Conservation (phyloP, 2,888 invertebrate species). For the Drosophila neutralis region DNA sequence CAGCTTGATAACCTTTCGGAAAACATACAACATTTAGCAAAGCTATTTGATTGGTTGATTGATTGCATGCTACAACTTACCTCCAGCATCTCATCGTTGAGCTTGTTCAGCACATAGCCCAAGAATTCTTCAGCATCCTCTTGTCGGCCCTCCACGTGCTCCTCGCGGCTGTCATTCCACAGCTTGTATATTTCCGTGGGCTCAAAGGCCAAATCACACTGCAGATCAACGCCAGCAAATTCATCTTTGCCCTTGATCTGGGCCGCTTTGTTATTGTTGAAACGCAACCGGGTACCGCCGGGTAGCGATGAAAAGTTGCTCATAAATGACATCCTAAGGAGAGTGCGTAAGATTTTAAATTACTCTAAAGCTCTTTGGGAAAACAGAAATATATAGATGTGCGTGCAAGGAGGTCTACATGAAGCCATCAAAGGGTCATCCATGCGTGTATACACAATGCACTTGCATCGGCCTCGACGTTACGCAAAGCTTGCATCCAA, state of each 20-base stretch:
- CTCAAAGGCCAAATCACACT: slow-evolving; percentile 93
- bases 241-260: slow-evolving; percentile 83
- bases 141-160: slow-evolving; percentile 93
- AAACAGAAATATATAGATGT: slow-evolving; percentile 13
- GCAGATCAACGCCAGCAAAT: slow-evolving; percentile 86
- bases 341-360: not conserved
- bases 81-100: slow-evolving; percentile 98
- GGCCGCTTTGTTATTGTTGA: slow-evolving; percentile 84
- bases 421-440: slow-evolving; percentile 8
- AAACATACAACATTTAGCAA: not conserved
- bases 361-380: not conserved
- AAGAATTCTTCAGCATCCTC: slow-evolving; percentile 99
- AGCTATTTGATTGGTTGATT: not conserved
- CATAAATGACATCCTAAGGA: slow-evolving; percentile 86
- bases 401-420: slow-evolving; percentile 33
- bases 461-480: slow-evolving; percentile 50
- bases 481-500: slow-evolving; percentile 63
- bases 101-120: slow-evolving; percentile 95
- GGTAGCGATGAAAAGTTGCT: slow-evolving; percentile 91
- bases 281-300: slow-evolving; percentile 85
- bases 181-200: slow-evolving; percentile 94
- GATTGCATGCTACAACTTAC: slow-evolving; percentile 84
- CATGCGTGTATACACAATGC: slow-evolving; percentile 25
- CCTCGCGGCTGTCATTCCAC: slow-evolving; percentile 90
- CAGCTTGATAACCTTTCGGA: slow-evolving; percentile 86